phyloP scores from a whole-genome alignment of 2,888 invertebrate species.

The Camptogramma bilineatum region DNA sequence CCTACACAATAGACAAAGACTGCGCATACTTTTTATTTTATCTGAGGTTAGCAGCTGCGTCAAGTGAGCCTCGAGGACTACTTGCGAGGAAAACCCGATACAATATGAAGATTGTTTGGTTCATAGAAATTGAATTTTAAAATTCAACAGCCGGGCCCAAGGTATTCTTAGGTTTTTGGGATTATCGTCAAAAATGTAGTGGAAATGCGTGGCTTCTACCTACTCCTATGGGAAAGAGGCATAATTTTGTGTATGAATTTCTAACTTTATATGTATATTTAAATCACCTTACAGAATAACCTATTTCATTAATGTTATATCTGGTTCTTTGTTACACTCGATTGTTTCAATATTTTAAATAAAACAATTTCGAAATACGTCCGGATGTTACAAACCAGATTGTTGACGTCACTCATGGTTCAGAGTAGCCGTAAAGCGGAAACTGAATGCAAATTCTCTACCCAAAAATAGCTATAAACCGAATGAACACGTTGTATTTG shows the following conservation, averaged over 20 bases:
- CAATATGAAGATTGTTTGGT: constrained; percentile 23
- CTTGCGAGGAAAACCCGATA: constrained; percentile 18
- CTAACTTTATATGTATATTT: neutral
- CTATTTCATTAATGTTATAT: neutral
- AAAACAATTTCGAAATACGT: neutral
- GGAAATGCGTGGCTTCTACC: too few relatives aligned
- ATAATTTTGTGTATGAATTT: too few relatives aligned
- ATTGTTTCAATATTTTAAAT: neutral
- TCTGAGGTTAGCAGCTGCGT: constrained; percentile 11
- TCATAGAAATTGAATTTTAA: constrained; percentile 28
- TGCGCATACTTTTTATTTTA: constrained; percentile 17
- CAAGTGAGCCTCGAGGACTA: constrained; percentile 15
- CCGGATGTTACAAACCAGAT: neutral
- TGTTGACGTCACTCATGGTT: neutral
- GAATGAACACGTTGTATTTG: neutral
- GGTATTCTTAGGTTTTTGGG: neutral
- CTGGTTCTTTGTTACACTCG: neutral
- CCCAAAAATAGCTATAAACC: neutral
- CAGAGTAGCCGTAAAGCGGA: neutral
- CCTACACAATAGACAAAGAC: constrained; percentile 7
- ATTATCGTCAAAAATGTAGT: neutral
- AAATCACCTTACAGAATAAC: neutral
- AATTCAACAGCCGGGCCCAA: constrained; percentile 12
- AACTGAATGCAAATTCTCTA: neutral
- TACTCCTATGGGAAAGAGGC: neutral